These are phyloP conservation scores for Dermolepida albohirtum DNA, from an alignment of 2,888 invertebrate genomes.

Conservation along the genomic window DNA sequence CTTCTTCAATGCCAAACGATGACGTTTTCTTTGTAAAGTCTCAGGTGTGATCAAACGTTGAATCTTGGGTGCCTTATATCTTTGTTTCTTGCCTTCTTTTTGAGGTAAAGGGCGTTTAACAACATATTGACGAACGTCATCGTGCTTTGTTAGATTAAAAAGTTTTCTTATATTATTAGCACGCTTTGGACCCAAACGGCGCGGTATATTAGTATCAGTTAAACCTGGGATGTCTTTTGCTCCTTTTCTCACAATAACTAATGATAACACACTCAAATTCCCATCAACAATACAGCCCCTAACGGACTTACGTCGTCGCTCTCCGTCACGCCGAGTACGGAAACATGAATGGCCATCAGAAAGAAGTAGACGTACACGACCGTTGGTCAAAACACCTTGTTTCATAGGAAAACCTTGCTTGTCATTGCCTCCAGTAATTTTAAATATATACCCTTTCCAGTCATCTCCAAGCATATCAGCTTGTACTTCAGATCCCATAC, in stretches of 20 bases:
- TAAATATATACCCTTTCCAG: slow-evolving; percentile 97
- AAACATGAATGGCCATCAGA: slow-evolving; percentile 95
- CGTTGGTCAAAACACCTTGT: slow-evolving; percentile 95
- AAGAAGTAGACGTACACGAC: slow-evolving; percentile 92
- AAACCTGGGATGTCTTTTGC: slow-evolving; percentile 75
- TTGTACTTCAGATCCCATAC: slow-evolving; percentile 96
- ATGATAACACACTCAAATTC: slow-evolving; percentile 91
- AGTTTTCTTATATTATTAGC: slow-evolving; percentile 83
- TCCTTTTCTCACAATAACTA: slow-evolving; percentile 95
- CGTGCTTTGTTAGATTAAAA: slow-evolving; percentile 81
- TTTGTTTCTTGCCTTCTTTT: slow-evolving; percentile 72
- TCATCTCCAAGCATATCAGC: slow-evolving; percentile 95
- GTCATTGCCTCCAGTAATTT: slow-evolving; percentile 97
- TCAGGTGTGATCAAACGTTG: slow-evolving; percentile 83
- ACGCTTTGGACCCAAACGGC: slow-evolving; percentile 81
- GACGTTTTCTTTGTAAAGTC: slow-evolving; percentile 77
- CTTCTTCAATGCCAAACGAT: slow-evolving; percentile 77
- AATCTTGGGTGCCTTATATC: slow-evolving; percentile 81
- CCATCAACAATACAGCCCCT: slow-evolving; percentile 98
- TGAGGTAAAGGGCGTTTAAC: slow-evolving; percentile 74
- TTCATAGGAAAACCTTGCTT: slow-evolving; percentile 99
- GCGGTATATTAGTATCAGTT: slow-evolving; percentile 83
- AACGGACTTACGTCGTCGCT: slow-evolving; percentile 96
- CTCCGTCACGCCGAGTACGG: slow-evolving; percentile 91
- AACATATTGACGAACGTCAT: slow-evolving; percentile 83